Evolutionary conservation across 2,888 invertebrate genomes (phyloP).

Genomic region (Lissonota sp.): DNA sequence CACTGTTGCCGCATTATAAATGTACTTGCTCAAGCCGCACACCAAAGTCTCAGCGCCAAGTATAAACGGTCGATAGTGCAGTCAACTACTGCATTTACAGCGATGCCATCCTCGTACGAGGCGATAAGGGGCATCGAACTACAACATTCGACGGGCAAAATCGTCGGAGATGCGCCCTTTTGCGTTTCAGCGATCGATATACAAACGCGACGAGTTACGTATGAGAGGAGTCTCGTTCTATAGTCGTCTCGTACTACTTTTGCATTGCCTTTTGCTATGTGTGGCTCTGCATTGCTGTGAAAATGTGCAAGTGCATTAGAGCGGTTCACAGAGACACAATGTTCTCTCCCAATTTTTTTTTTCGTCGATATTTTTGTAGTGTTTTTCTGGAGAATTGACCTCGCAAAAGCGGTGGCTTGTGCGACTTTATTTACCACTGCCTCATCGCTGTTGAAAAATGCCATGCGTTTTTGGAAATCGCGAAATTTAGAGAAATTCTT

Average conservation of each 20-base stretch:
- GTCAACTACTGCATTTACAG: constrained; percentile 64
- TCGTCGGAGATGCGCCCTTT: background rate
- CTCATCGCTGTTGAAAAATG: too few species aligned
- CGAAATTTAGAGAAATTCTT: too few species aligned
- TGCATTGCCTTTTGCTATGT: background rate
- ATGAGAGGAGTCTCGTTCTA: background rate
- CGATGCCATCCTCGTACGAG: constrained; percentile 1
- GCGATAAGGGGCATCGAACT: too few species aligned
- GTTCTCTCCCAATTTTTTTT: too few species aligned
- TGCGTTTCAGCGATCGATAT: background rate
- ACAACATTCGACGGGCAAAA: too few species aligned
- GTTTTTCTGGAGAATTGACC: too few species aligned
- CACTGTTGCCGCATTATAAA: background rate
- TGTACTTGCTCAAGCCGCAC: constrained; percentile 27
- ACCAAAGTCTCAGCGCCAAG: constrained; percentile 49
- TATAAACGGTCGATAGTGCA: constrained; percentile 65
- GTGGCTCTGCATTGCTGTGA: background rate
- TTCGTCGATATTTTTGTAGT: too few species aligned
- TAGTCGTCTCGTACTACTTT: background rate
- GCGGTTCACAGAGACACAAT: background rate
- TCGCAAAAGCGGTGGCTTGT: too few species aligned
- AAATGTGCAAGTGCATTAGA: background rate
- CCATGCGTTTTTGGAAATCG: too few species aligned
- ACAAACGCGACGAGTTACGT: background rate
- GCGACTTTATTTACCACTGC: too few species aligned